These are phyloP conservation scores for Agrotis segetum DNA, from an alignment of 2,888 invertebrate genomes.

Conservation along the genomic window DNA sequence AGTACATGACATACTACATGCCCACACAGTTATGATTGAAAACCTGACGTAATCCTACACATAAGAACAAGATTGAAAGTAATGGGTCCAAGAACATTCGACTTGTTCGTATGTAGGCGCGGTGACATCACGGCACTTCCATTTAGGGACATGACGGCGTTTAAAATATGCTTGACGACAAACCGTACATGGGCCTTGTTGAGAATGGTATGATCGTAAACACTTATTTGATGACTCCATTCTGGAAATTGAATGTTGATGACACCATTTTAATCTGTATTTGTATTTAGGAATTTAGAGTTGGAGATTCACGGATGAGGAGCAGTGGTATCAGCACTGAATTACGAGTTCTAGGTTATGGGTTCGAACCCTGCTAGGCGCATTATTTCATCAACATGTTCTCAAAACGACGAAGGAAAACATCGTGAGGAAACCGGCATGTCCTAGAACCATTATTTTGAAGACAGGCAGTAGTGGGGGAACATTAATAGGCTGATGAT, in stretches of 20 bases:
- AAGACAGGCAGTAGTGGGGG: too few species aligned
- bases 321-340: too few species aligned
- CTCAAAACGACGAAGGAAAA: too few species aligned
- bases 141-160: conserved; percentile 65
- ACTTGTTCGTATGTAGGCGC: conserved; percentile 59
- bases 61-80: conserved; percentile 58
- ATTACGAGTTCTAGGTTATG: too few species aligned
- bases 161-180: conserved; percentile 45
- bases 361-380: too few species aligned
- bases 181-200: conserved; percentile 55
- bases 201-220: conserved; percentile 18
- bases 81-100: conserved; percentile 61
- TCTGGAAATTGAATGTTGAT: conserved; percentile 15
- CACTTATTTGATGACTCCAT: conserved; percentile 5
- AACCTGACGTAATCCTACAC: conserved; percentile 61
- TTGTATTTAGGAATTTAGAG: conserved; percentile 3
- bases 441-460: too few species aligned
- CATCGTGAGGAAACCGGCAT: too few species aligned
- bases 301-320: not conserved
- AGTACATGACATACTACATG: not conserved
- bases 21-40: conserved; percentile 60
- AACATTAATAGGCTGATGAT: too few species aligned
- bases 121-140: conserved; percentile 70
- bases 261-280: not conserved
- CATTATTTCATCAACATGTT: too few species aligned